Percentiles rank a stretch among this genome's conserved stretches.
phyloP scores from a whole-genome alignment of 2,888 invertebrate species.

The Nephrotoma guestfalica region DNA sequence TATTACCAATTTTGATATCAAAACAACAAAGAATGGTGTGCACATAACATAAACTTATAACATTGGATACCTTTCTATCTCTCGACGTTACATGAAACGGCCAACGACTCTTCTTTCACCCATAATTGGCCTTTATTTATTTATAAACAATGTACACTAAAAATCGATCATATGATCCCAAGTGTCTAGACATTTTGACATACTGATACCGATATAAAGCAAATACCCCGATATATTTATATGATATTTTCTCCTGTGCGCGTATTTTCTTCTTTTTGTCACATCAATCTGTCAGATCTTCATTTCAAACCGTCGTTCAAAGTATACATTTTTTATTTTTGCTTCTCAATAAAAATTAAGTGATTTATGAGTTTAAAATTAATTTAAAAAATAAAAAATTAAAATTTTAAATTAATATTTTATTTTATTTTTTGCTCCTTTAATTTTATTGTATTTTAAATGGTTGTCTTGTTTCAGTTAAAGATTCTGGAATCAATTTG shows the following conservation, averaged over 20 bases:
- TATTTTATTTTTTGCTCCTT: neutral
- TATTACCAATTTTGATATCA: neutral
- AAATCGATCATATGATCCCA: neutral
- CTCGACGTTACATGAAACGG: neutral
- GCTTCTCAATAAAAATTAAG: neutral
- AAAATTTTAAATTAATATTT: neutral
- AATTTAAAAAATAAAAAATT: neutral
- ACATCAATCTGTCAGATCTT: neutral
- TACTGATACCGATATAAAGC: neutral
- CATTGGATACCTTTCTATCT: neutral
- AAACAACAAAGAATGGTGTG: neutral
- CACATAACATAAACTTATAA: neutral
- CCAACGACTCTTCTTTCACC: neutral
- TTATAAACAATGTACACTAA: neutral
- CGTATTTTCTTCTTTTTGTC: neutral
- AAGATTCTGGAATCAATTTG: neutral
- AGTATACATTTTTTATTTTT: no score
- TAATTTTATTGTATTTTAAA: neutral
- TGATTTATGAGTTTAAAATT: neutral
- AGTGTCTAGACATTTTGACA: neutral
- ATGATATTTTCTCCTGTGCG: neutral
- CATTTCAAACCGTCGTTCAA: neutral
- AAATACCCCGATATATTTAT: neutral
- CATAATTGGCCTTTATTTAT: neutral
- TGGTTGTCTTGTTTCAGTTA: neutral